A percentile compares a stretch with the other conserved stretches of the same genome.
Evolutionary conservation across 2,113 vertebrate species (phyloP).

Genomic region (Gavia stellata): DNA sequence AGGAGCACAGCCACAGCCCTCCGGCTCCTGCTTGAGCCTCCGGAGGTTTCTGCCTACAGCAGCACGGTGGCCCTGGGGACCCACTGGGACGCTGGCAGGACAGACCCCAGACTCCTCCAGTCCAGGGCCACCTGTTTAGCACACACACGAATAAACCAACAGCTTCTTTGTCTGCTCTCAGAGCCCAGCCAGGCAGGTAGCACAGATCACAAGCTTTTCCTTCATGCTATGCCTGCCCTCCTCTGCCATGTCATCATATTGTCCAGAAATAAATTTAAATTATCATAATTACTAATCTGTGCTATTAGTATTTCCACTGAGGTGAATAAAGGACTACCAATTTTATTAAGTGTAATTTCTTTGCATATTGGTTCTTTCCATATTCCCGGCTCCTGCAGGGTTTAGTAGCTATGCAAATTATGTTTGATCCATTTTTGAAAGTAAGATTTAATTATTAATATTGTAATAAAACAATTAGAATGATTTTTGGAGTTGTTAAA

Average conservation of each 20-base stretch:
- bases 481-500: background rate
- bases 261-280: background rate
- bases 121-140: background rate
- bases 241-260: background rate
- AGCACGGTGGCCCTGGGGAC: background rate
- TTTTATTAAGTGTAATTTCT: background rate
- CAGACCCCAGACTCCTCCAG: background rate
- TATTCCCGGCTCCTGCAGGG: background rate
- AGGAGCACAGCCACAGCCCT: background rate
- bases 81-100: accelerated
- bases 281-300: background rate
- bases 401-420: background rate
- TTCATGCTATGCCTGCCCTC: background rate
- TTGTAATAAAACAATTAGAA: background rate
- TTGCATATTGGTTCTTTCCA: background rate
- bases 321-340: background rate
- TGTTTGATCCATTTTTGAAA: background rate
- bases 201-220: background rate
- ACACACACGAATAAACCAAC: too few species aligned
- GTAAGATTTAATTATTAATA: constrained; percentile 14
- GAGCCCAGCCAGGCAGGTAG: background rate
- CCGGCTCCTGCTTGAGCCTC: background rate
- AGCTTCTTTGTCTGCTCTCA: background rate
- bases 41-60: background rate
- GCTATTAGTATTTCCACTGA: background rate